phyloP scores from a whole-genome alignment of 1,140 invertebrate species.

The Hermetia illucens region DNA sequence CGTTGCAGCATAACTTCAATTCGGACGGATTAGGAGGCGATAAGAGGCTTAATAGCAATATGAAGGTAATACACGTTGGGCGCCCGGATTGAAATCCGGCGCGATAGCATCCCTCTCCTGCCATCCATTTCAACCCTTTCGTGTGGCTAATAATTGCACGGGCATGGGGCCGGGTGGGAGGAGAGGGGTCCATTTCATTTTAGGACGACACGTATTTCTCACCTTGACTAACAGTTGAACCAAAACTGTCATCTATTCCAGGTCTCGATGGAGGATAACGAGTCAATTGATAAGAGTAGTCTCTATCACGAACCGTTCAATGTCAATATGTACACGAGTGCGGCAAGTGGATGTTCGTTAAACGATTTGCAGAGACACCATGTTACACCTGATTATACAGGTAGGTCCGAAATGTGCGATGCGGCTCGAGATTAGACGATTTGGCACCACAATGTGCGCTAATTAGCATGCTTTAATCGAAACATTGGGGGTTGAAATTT shows the following conservation, averaged over 20 bases:
- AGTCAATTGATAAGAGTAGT: conserved; percentile 33
- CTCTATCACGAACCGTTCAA: conserved; percentile 36
- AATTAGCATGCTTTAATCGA: too few relatives aligned
- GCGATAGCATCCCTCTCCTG: too few relatives aligned
- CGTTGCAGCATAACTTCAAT: conserved; percentile 29
- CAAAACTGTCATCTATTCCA: conserved; percentile 11
- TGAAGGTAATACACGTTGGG: conserved; percentile 39
- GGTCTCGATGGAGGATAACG: conserved; percentile 29
- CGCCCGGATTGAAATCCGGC: too few relatives aligned
- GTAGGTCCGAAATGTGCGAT: too few relatives aligned
- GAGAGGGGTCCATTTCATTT: too few relatives aligned
- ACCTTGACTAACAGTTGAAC: conserved; percentile 6
- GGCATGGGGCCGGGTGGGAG: too few relatives aligned
- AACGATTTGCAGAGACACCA: conserved; percentile 31
- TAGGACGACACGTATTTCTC: too few relatives aligned
- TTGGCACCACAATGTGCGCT: too few relatives aligned
- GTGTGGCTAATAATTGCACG: too few relatives aligned
- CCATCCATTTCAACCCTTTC: too few relatives aligned
- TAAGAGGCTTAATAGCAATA: conserved; percentile 31
- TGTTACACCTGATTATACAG: conserved; percentile 32
- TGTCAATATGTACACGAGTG: conserved; percentile 32
- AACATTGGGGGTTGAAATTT: too few relatives aligned
- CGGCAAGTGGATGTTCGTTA: conserved; percentile 28
- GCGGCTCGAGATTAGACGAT: too few relatives aligned
- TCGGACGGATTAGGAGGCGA: conserved; percentile 30